Evolutionary conservation across 2,888 invertebrate species (phyloP).

Genomic region (Tetropium fuscum): DNA sequence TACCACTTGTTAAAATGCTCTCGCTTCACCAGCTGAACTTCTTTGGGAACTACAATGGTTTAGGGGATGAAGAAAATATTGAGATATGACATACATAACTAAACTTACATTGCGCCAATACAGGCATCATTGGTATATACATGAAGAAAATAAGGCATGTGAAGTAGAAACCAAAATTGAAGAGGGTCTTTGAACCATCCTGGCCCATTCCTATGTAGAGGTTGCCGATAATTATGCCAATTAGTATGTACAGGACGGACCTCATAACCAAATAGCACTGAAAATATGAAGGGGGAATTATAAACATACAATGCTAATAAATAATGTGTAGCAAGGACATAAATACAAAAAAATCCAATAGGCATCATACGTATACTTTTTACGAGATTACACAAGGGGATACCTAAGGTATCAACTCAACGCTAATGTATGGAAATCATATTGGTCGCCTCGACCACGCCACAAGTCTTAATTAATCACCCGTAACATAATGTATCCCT

Average conservation of each 20-base stretch:
- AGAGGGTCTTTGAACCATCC: slow-evolving; percentile 84
- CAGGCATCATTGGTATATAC: slow-evolving; percentile 86
- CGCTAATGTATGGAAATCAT: too few species aligned
- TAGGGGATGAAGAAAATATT: slow-evolving; percentile 10
- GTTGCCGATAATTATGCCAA: slow-evolving; percentile 78
- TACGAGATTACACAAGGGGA: too few species aligned
- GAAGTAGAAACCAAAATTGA: slow-evolving; percentile 88
- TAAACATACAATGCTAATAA: too few species aligned
- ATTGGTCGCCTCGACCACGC: too few species aligned
- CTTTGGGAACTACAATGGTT: slow-evolving; percentile 77
- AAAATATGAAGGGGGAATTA: slow-evolving; percentile 50
- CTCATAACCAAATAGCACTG: slow-evolving; percentile 81
- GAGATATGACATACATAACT: background rate
- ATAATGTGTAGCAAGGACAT: too few species aligned
- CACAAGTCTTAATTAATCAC: too few species aligned
- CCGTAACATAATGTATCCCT: too few species aligned
- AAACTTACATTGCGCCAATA: slow-evolving; percentile 81
- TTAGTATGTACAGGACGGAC: slow-evolving; percentile 74
- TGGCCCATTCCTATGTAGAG: slow-evolving; percentile 81
- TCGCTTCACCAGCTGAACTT: slow-evolving; percentile 81
- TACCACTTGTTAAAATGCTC: slow-evolving; percentile 92
- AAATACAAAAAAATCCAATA: too few species aligned
- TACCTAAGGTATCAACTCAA: too few species aligned
- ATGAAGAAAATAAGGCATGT: slow-evolving; percentile 83
- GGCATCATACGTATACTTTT: too few species aligned